phyloP scores from a whole-genome alignment of 2,113 vertebrate species.

The Dipodomys ordii region DNA sequence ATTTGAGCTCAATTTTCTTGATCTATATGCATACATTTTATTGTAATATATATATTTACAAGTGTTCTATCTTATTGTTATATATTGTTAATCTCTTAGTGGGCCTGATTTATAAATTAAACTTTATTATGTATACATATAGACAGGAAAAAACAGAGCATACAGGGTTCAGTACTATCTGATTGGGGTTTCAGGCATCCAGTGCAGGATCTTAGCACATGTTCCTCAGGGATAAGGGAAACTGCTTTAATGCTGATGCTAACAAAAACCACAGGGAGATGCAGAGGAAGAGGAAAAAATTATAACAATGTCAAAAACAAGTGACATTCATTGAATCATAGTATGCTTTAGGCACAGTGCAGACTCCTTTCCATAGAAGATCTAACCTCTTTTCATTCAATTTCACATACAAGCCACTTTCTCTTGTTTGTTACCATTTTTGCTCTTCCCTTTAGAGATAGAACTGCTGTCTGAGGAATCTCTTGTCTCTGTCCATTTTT shows the following conservation, averaged over 20 bases:
- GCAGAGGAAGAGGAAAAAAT: not conserved
- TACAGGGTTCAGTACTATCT: not conserved
- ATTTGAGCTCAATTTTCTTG: too few species aligned
- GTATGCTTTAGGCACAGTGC: not conserved
- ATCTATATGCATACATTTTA: not conserved
- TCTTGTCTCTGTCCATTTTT: slow-evolving; percentile 20
- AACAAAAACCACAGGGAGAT: not conserved
- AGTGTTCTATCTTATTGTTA: not conserved
- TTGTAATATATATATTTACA: not conserved
- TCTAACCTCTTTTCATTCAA: not conserved
- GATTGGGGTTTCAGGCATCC: not conserved
- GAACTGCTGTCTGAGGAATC: not conserved
- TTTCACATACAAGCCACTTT: slow-evolving; percentile 1
- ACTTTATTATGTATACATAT: not conserved
- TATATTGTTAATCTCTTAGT: not conserved
- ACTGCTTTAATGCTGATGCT: not conserved
- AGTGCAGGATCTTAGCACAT: not conserved
- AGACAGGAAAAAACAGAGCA: not conserved
- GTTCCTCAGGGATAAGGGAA: not conserved
- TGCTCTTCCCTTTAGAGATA: slow-evolving; percentile 43
- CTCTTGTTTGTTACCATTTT: not conserved
- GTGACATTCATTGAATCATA: not conserved
- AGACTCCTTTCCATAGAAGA: not conserved
- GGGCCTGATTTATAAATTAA: not conserved
- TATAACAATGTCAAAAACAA: not conserved